These are phyloP conservation scores for Schizopygopsis malacanthus DNA, from an alignment of 2,797 vertebrate species.

Conservation along the genomic window DNA sequence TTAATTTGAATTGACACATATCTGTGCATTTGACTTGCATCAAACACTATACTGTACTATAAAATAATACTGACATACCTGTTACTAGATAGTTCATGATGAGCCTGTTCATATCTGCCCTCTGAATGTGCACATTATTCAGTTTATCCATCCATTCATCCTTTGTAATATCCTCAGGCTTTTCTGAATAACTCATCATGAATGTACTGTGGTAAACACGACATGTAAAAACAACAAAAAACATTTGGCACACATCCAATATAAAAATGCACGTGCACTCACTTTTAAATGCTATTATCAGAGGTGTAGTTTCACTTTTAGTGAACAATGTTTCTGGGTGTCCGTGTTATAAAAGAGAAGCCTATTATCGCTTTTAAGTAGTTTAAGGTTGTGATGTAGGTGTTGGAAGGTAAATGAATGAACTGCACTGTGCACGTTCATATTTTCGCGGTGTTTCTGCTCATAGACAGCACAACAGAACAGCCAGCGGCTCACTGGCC, in stretches of 20 bases:
- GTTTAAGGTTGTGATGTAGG: background rate
- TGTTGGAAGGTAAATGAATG: conserved; percentile 22
- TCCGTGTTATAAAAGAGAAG: background rate
- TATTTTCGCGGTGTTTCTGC: conserved; percentile 61
- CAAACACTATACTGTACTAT: background rate
- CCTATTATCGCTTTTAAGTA: background rate
- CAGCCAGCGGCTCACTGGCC: conserved; percentile 16
- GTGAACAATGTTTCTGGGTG: background rate
- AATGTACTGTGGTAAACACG: conserved; percentile 62
- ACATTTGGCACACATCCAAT: background rate
- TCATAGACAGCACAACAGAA: conserved; percentile 19
- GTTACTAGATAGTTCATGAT: conserved; percentile 99
- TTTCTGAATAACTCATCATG: conserved; percentile 97
- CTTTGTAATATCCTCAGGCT: conserved; percentile 94
- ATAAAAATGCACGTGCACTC: background rate
- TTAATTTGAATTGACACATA: background rate
- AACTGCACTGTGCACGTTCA: conserved; percentile 31
- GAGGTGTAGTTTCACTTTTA: background rate
- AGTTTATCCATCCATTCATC: conserved; percentile 99
- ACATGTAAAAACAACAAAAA: too few species aligned
- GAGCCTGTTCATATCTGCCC: conserved; percentile 97
- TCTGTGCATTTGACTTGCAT: background rate
- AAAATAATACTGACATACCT: conserved; percentile 75
- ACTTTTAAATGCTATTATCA: background rate
- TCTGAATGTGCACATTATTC: conserved; percentile 95